A percentile compares a stretch with the other conserved stretches of the same genome.
Conservation (phyloP, 2,888 invertebrate species). For the Aphidoletes aphidimyza region DNA sequence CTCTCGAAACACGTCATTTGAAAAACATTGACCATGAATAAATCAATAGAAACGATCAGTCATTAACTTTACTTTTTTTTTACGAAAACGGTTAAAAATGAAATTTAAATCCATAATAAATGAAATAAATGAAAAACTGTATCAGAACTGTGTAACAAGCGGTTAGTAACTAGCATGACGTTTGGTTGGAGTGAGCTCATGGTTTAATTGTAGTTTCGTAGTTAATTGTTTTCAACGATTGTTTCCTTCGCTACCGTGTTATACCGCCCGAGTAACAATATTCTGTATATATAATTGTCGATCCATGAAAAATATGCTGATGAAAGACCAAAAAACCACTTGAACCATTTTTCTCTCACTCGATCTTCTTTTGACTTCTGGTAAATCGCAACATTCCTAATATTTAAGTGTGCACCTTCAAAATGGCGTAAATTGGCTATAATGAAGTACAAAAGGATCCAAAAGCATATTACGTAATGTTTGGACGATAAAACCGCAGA, state of each 20-base stretch:
- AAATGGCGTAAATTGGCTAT: not conserved
- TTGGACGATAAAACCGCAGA: slow-evolving; percentile 12
- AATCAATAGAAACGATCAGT: too few relatives aligned
- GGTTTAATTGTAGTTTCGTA: too few relatives aligned
- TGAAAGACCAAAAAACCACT: not conserved
- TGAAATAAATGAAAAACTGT: too few relatives aligned
- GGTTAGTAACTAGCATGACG: too few relatives aligned
- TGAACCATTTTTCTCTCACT: not conserved
- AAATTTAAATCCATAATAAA: too few relatives aligned
- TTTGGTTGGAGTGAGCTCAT: too few relatives aligned
- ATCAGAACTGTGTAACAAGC: too few relatives aligned
- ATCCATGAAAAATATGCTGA: not conserved
- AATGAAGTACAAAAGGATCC: not conserved
- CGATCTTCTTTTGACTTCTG: not conserved
- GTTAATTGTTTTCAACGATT: slow-evolving; percentile 35
- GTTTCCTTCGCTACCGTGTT: not conserved
- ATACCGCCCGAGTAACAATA: too few relatives aligned
- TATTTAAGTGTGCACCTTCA: not conserved
- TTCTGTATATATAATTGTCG: not conserved
- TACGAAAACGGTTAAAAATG: too few relatives aligned
- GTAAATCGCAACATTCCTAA: slow-evolving; percentile 1
- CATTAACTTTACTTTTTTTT: too few relatives aligned
- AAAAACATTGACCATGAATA: too few relatives aligned
- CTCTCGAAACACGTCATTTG: too few relatives aligned
- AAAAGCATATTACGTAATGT: not conserved